Evolutionary conservation across 2,113 vertebrate genomes (phyloP), one percentile per base, ranked within the genome.

Genomic region (Madoqua kirkii): DNA sequence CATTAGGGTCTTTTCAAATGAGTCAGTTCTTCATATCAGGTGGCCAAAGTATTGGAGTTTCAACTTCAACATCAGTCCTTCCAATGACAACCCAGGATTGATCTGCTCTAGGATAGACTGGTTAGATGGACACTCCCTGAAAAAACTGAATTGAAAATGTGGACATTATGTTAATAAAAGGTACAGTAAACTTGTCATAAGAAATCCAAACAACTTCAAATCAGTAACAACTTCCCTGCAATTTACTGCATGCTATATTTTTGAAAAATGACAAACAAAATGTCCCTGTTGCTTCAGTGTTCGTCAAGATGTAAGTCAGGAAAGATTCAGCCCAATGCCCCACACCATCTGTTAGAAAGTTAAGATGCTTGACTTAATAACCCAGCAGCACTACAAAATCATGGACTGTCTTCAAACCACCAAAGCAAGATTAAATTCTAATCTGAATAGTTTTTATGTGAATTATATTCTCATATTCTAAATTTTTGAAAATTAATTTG

Each of bases 81-180:
- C n/a, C 64, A 71, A 5, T 71, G 64, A 71, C 21, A 8, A 36
- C 64, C 64, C 64, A 36, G 64, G 64, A 71, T 3, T 71, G 64
- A 36, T 36, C 17, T 71, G 9, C 64, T 36, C 9, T 21, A 71
- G n/a, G n/a, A 71, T 21, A 19, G 9, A 71, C 9, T 36, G n/a
- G 33, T 67, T 36, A n/a, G 64, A 71, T 71, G n/a, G 48, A 45
- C 6, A 87, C n/a, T 25, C 74, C 10, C 45, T 55, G 13, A 40
- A 96, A 92, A 87, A 88, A 45, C 19, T 15, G 62, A 91, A 62
- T 27, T 55, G 29, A 43, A 83, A 91, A 89, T 64, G 2, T 93
- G 8, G 57, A 23, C 45, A 74, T 91, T 85, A 52, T 67, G 36
- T 50, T 78, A 84, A 81, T 45, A 74, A 91, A 83, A 74, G 29